A percentile compares a stretch with the other conserved stretches of the same genome.
phyloP scores from a whole-genome alignment of 2,113 vertebrate genomes.

The Clarias macrocephalus region DNA sequence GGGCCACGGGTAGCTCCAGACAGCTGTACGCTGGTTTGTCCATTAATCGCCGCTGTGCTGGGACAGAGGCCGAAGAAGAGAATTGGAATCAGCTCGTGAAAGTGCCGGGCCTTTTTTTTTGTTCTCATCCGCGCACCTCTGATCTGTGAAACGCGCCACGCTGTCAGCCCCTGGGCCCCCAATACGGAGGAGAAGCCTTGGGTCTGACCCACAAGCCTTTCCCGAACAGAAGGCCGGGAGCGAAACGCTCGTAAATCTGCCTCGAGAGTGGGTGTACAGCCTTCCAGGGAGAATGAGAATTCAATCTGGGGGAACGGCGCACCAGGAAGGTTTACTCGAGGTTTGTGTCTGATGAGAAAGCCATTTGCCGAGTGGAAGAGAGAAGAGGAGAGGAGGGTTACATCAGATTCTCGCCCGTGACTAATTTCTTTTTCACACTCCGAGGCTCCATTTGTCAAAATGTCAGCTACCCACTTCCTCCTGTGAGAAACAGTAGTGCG shows the following conservation, averaged over 20 bases:
- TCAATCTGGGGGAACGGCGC: slow-evolving; percentile 56
- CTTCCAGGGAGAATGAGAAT: slow-evolving; percentile 55
- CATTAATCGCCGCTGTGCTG: slow-evolving; percentile 31
- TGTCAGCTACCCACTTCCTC: slow-evolving; percentile 53
- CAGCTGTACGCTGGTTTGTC: slow-evolving; percentile 5
- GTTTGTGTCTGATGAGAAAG: slow-evolving; percentile 67
- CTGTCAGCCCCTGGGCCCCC: slow-evolving; percentile 31
- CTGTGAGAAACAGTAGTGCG: slow-evolving; percentile 38
- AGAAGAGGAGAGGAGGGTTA: slow-evolving; percentile 39
- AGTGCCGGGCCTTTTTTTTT: slow-evolving; percentile 33
- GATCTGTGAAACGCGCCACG: slow-evolving; percentile 36
- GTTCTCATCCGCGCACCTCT: slow-evolving; percentile 42
- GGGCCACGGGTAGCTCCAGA: neutral
- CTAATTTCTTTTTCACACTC: slow-evolving; percentile 76
- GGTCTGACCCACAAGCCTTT: slow-evolving; percentile 44
- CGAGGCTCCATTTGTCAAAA: slow-evolving; percentile 64
- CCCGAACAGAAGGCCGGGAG: slow-evolving; percentile 54
- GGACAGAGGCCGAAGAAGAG: slow-evolving; percentile 24
- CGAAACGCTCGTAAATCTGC: slow-evolving; percentile 61
- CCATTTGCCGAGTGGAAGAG: slow-evolving; percentile 55
- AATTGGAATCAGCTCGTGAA: slow-evolving; percentile 36
- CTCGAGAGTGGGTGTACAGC: slow-evolving; percentile 44
- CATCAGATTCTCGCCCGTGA: slow-evolving; percentile 62
- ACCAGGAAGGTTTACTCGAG: slow-evolving; percentile 45
- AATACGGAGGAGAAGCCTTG: slow-evolving; percentile 37